A percentile compares a stretch with the other conserved stretches of the same genome.
Evolutionary conservation across 2,888 invertebrate species (phyloP).

Genomic region (Gisinianus flammeolus): DNA sequence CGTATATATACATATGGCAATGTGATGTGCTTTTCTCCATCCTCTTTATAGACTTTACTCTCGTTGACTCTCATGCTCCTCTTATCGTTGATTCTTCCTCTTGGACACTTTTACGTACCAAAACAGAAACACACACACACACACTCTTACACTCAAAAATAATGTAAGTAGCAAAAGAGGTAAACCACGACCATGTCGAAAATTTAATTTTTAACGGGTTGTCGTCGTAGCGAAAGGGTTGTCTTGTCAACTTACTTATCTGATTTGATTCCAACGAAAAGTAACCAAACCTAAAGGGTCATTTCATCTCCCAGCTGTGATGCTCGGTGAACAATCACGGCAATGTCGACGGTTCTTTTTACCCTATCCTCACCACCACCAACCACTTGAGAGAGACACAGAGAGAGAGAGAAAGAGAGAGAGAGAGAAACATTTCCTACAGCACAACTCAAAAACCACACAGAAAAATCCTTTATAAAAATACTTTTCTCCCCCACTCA

Average conservation of each 20-base stretch:
- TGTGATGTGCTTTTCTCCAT: too few relatives aligned
- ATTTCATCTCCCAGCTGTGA: conserved; percentile 40
- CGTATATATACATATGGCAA: too few relatives aligned
- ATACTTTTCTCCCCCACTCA: background rate
- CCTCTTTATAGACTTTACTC: too few relatives aligned
- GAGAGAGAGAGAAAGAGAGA: too few relatives aligned
- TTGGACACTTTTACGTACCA: background rate
- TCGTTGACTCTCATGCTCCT: too few relatives aligned
- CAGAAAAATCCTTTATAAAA: background rate
- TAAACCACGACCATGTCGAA: conserved; percentile 47
- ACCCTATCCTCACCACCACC: background rate
- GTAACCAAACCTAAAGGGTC: conserved; percentile 45
- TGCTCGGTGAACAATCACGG: conserved; percentile 34
- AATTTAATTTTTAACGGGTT: conserved; percentile 49
- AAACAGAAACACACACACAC: too few relatives aligned
- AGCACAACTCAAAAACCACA: too few relatives aligned
- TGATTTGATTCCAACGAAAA: conserved; percentile 29
- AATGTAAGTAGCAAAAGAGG: conserved; percentile 25
- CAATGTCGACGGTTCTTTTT: background rate
- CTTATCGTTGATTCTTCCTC: too few relatives aligned
- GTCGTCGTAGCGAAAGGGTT: conserved; percentile 43
- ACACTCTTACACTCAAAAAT: too few relatives aligned
- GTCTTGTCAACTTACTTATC: conserved; percentile 47
- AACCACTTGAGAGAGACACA: too few relatives aligned
- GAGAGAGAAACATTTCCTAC: too few relatives aligned